Conservation (phyloP, 2,888 invertebrate genomes). For the Blastobasis lacticolella region DNA sequence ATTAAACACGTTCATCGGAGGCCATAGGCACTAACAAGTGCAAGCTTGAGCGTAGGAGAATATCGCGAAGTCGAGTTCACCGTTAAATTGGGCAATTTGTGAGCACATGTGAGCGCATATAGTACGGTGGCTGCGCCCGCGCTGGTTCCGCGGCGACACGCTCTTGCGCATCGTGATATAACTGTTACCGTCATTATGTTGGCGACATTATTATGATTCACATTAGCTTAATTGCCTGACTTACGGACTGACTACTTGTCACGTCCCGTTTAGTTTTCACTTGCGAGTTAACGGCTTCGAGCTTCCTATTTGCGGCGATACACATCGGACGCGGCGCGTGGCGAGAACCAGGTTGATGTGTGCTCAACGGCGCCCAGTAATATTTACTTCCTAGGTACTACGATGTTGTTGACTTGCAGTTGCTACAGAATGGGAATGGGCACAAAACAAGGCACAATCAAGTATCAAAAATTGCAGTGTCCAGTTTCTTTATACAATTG, state of each 20-base stretch:
- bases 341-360: too few species aligned
- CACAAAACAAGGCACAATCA: too few species aligned
- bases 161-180: conserved; percentile 43
- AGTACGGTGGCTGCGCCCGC: conserved; percentile 50
- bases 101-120: conserved; percentile 43
- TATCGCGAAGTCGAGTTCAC: conserved; percentile 27
- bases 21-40: conserved; percentile 12
- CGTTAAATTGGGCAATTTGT: conserved; percentile 70
- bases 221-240: conserved; percentile 38
- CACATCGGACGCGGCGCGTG: too few species aligned
- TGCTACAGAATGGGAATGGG: too few species aligned
- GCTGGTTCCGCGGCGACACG: conserved; percentile 29
- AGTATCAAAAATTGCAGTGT: too few species aligned
- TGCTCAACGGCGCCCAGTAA: too few species aligned
- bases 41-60: conserved; percentile 18
- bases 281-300: conserved; percentile 21
- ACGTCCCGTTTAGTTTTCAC: conserved; percentile 25
- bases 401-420: too few species aligned
- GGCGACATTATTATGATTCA: conserved; percentile 48
- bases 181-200: conserved; percentile 53
- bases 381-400: too few species aligned
- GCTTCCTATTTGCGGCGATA: conserved; percentile 10
- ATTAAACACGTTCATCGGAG: not conserved
- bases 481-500: too few species aligned
- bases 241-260: conserved; percentile 10